Base-by-base conservation (phyloP, 2,113 vertebrate species). In the Rhea pennata region DNA sequence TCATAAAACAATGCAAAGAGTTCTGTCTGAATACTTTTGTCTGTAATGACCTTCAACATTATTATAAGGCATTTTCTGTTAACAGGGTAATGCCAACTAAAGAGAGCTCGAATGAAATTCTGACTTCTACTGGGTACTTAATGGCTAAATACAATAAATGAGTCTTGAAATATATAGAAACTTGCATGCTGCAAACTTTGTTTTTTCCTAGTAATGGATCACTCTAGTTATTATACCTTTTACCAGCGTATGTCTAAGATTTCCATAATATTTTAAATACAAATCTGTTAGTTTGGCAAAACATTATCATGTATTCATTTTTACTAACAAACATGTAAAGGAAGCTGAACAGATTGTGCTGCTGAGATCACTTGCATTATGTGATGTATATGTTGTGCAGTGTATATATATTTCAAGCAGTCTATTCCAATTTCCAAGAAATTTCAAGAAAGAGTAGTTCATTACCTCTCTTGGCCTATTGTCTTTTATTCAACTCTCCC, bases 401-500 rank as follows among this genome's bases (percentile, higher is more conserved):
- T 92, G 59, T 44, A 31, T 82, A 92, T 87, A 74, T 79, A 80
- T 74, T 89, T 90, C 84, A 90, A 84, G 54, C 77, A 91, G 81
- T 59, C 74, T 70, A 8, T 9, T 48, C 39, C 62, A 54, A 62
- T 75, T 90, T 91, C 56, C 40, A 71, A 61, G 85, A 80, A 81
- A 80, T 33, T 59, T 36, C 71, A 85, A 65, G 59, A 72, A 71
- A 44, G 61, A 91, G 56, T 72, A 84, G 19, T 53, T 83, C 22
- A 23, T 83, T 86, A 13, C 26, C 22, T 36, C 15, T 54, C 27
- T 53, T 21, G 36, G 23, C 9, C 44, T 50, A 50, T 58, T 29
- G 24, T 20, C 27, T 66, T 46, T 27, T 27, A 48, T 16, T 27
- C 11, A 39, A 23, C 26, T 31, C 12, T 26, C 29, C 27, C 64